These are phyloP conservation scores for Adineta ricciae DNA, from an alignment of 2,888 invertebrate species.

Conservation along the genomic window DNA sequence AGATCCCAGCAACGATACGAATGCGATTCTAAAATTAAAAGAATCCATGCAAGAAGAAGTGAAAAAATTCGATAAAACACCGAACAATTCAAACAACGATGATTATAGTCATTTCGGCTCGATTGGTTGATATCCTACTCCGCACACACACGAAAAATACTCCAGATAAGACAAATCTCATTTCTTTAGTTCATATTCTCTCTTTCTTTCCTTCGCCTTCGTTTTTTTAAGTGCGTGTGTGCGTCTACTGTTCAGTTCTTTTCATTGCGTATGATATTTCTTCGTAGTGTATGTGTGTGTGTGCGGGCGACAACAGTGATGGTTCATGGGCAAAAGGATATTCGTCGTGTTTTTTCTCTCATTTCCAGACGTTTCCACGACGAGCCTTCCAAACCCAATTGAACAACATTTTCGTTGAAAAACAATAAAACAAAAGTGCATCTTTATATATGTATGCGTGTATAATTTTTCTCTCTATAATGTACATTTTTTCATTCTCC, in stretches of 20 bases:
- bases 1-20: neutral
- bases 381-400: neutral
- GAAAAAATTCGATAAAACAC: conserved; percentile 17
- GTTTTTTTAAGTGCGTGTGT: neutral
- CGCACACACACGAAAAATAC: neutral
- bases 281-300: neutral
- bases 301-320: neutral
- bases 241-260: neutral
- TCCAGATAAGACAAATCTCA: conserved; percentile 2
- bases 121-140: neutral
- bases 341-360: neutral
- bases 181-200: neutral
- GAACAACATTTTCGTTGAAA: neutral
- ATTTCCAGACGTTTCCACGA: neutral
- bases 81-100: neutral
- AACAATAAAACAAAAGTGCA: neutral
- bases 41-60: conserved; percentile 22
- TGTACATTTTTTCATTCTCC: neutral
- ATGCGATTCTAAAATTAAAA: conserved; percentile 4
- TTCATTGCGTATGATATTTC: neutral
- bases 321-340: neutral
- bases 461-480: neutral
- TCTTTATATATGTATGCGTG: neutral
- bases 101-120: conserved; percentile 5
- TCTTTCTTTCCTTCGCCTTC: neutral